A percentile compares a stretch with the other conserved stretches of the same genome.
phyloP scores from a whole-genome alignment of 2,797 vertebrate genomes.

The Alcedo atthis region DNA sequence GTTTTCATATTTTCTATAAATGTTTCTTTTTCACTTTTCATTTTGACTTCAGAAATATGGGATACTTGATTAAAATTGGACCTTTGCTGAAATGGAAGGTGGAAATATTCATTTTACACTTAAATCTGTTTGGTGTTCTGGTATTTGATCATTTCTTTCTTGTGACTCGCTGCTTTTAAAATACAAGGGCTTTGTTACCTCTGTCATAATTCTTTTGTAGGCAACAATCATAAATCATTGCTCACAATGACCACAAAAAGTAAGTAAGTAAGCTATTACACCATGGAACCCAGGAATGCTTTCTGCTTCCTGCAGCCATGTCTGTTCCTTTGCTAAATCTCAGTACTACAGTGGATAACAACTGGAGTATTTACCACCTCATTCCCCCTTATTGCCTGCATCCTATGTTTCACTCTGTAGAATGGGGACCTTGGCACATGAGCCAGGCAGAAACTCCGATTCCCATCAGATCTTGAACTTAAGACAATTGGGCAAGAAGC shows the following conservation, averaged over 20 bases:
- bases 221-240: constrained; percentile 21
- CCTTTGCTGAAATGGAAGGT: neutral
- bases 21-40: neutral
- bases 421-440: neutral
- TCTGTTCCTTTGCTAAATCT: neutral
- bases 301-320: neutral
- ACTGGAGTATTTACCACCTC: neutral
- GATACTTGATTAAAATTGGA: neutral
- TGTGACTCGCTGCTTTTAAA: neutral
- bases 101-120: neutral
- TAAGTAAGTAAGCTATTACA: neutral
- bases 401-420: neutral
- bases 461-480: neutral
- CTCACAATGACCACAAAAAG: neutral
- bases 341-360: neutral
- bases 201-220: neutral
- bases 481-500: neutral
- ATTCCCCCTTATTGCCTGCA: neutral
- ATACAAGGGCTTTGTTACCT: neutral
- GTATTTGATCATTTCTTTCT: neutral
- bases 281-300: neutral
- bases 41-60: neutral
- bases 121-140: neutral
- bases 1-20: neutral
- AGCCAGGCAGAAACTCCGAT: neutral